Evolutionary conservation across 2,113 vertebrate species (phyloP), one percentile per base, ranked within the genome.

Genomic region (Fulica atra): DNA sequence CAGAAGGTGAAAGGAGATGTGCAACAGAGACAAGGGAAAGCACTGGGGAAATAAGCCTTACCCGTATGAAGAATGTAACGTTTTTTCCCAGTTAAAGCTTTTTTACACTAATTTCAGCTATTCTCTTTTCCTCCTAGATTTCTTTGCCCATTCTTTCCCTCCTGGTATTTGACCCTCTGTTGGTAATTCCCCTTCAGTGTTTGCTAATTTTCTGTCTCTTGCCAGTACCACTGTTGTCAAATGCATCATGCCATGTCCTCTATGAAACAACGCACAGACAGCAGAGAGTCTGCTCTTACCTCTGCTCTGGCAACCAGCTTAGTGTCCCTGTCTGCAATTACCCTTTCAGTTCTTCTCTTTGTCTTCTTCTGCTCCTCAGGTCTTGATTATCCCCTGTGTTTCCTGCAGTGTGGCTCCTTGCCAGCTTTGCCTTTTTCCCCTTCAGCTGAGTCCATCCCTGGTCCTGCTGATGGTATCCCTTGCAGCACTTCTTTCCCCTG

Each of bases 181-280:
- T 60, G 25, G 48, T 72, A 89, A 80, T 61, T 85, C 19, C 20
- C 15, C 35, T 78, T 90, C 56, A 35, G 59, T 21, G 11, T 56
- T 74, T 64, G 79, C 54, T 96, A 19, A 70, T 91, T 91, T 96
- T 80, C 66, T 91, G 40, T 59, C 85, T 59, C 71, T 48, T 89
- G 79, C 48, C 68, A 53, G 78, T 35, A 12, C 11, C 21, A n/a
- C 42, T 71, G 65, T 60, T 17, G 2, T 50, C 1, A 0, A 71
- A 59, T 33, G 38, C 66, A 38, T 38, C 93, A 81, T 88, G 40
- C 71, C 60, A 15, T 31, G 71, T 80, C 72, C 90, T 86, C 44
- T 88, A 6, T 48, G 71, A 64, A 56, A 77, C 42, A 36, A 64
- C 78, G 82, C 38, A 36, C 46, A 83, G 60, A 66, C 1, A 80